These are phyloP conservation scores for Stictonetta naevosa DNA, from an alignment of 2,113 vertebrate species.

Conservation along the genomic window DNA sequence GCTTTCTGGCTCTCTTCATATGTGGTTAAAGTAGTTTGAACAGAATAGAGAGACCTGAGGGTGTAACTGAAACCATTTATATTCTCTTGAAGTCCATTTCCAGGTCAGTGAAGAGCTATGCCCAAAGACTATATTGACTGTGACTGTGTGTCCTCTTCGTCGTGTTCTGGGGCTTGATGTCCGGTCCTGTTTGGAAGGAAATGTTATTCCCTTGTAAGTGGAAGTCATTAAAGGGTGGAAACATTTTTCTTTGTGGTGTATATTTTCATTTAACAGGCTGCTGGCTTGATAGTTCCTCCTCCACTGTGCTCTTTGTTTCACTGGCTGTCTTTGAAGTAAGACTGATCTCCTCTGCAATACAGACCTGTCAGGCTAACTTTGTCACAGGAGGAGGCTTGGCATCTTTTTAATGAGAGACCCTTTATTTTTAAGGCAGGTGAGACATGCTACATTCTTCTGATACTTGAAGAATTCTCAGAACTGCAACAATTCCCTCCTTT, in stretches of 20 bases:
- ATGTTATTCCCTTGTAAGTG: neutral
- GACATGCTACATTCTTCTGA: neutral
- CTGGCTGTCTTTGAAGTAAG: neutral
- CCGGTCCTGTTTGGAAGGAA: neutral
- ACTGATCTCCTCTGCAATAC: neutral
- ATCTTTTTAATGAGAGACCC: neutral
- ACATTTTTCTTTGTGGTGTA: neutral
- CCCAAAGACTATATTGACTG: neutral
- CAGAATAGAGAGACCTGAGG: neutral
- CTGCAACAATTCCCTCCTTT: neutral
- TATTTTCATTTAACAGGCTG: neutral
- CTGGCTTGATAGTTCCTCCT: neutral
- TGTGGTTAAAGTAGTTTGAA: neutral
- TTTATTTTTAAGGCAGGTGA: neutral
- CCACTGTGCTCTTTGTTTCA: neutral
- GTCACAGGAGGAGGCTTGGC: conserved; percentile 10
- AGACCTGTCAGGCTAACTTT: neutral
- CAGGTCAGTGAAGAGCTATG: neutral
- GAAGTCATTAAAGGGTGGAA: neutral
- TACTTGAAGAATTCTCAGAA: neutral
- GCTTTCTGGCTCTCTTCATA: neutral
- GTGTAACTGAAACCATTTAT: neutral
- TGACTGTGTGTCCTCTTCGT: too few species aligned
- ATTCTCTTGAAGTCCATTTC: neutral
- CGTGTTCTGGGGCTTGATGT: too few species aligned